phyloP scores from a whole-genome alignment of 1,140 invertebrate genomes.

The Neodiprion fabricii region DNA sequence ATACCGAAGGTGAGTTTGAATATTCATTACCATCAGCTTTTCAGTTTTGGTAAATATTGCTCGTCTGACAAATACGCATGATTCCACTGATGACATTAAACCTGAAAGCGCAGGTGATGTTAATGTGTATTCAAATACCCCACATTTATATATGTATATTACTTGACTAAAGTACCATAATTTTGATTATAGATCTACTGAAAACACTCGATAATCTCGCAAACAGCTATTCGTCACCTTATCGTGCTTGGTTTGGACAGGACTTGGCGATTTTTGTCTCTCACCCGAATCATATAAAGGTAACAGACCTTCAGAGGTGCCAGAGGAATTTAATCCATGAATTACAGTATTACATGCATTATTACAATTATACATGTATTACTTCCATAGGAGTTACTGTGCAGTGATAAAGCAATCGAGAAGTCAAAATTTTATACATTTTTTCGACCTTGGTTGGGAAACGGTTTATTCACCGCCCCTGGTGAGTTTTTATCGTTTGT shows the following conservation, averaged over 20 bases:
- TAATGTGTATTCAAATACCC: no score
- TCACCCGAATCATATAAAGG: slow-evolving; percentile 49
- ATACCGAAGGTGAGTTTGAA: slow-evolving; percentile 9
- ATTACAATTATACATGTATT: not conserved
- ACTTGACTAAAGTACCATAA: not conserved
- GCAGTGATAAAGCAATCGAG: slow-evolving; percentile 68
- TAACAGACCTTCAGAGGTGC: not conserved
- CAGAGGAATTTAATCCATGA: no score
- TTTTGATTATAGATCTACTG: not conserved
- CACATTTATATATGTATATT: no score
- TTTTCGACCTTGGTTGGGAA: slow-evolving; percentile 72
- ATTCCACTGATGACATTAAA: no score
- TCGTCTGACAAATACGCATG: no score
- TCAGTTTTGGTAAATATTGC: no score
- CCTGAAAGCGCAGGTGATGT: no score
- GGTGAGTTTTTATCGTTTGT: slow-evolving; percentile 47
- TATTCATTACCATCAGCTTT: not conserved
- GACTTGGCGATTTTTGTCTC: slow-evolving; percentile 44
- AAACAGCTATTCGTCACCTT: not conserved
- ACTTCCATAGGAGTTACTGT: slow-evolving; percentile 63
- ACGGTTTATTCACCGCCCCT: slow-evolving; percentile 74
- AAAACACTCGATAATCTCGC: not conserved
- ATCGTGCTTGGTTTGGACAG: slow-evolving; percentile 35
- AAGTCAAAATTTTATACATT: slow-evolving; percentile 77
- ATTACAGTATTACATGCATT: not conserved